These are phyloP conservation scores for Zygaena filipendulae DNA, from an alignment of 2,888 invertebrate species.

Conservation along the genomic window DNA sequence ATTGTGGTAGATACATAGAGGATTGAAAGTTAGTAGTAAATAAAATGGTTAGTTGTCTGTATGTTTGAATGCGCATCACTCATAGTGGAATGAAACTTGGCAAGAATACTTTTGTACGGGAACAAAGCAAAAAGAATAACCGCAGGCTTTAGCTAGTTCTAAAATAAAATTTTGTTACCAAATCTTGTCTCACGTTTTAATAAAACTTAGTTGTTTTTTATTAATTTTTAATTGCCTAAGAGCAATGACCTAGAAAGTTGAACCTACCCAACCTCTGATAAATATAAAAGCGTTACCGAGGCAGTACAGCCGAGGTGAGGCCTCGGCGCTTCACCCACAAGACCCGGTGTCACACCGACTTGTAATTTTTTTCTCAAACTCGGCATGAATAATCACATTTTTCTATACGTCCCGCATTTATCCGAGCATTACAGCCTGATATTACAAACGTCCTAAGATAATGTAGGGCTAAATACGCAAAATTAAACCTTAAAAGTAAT, in stretches of 20 bases:
- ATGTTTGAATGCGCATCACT: no score
- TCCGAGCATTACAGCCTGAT: constrained; percentile 28
- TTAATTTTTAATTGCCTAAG: constrained; percentile 14
- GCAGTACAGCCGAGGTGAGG: constrained; percentile 6
- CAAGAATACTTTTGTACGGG: not conserved
- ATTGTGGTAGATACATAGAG: no score
- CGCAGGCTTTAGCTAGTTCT: no score
- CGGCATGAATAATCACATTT: constrained; percentile 67
- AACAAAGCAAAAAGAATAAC: not conserved
- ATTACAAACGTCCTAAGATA: constrained; percentile 21
- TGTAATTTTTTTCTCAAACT: constrained; percentile 58
- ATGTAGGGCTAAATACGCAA: constrained; percentile 26
- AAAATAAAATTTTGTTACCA: no score
- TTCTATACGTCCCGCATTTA: constrained; percentile 62
- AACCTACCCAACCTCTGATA: constrained; percentile 21
- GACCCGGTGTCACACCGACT: constrained; percentile 41
- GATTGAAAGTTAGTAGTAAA: no score
- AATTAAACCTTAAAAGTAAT: constrained; percentile 34
- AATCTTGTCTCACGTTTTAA: no score
- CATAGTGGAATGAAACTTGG: no score
- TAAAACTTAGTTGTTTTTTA: no score
- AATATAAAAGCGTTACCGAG: constrained; percentile 4
- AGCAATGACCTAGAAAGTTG: constrained; percentile 28
- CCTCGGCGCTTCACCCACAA: constrained; percentile 15
- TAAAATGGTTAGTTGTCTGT: no score